Base-by-base conservation (phyloP, 2,113 vertebrate species). In the Aptenodytes patagonicus region DNA sequence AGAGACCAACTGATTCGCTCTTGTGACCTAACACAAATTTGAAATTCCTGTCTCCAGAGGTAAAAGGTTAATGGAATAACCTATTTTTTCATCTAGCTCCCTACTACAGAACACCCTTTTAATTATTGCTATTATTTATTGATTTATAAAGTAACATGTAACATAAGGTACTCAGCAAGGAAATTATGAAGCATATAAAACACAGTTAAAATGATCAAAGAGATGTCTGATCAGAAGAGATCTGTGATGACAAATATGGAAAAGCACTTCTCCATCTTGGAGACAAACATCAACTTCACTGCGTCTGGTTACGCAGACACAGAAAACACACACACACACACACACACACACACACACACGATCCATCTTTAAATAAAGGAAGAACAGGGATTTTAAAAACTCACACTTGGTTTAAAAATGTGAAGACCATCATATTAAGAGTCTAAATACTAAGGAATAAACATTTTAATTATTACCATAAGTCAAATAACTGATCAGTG, bases 61-160 rank as follows among this genome's bases (percentile, higher is more conserved):
- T 91, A 97, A 96, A 95, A 97, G 95, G 96, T 96, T 97, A 97
- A 96, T 97, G 91, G 94, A 97, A 96, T 93, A 97, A 96, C 96
- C 93, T 95, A 77, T 85, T 89, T 95, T 96, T 95, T 95, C 89
- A 83, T 94, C 89, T 73, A 91, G 84, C n/a, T 94, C 87, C 55
- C 58, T 80, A 38, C 66, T 80, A 76, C 73, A 89, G 81, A 95
- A 73, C 61, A 92, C 51, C 17, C 82, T 94, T 97, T 95, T 97
- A 96, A 97, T 95, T 97, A 96, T 94, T 97, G 82, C 84, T 88
- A 95, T 96, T 97, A 97, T 97, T 96, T 95, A 96, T 95, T 97
- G 93, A 97, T 96, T 97, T 95, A 91, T 94, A 83, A 93, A 95
- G 93, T 87, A 97, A 94, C 61, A 66, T 4, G 40, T 65, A 95